A percentile compares a stretch with the other conserved stretches of the same genome.
Evolutionary conservation across 1,140 invertebrate genomes (phyloP).

Genomic region (Heliconius hewitsoni): DNA sequence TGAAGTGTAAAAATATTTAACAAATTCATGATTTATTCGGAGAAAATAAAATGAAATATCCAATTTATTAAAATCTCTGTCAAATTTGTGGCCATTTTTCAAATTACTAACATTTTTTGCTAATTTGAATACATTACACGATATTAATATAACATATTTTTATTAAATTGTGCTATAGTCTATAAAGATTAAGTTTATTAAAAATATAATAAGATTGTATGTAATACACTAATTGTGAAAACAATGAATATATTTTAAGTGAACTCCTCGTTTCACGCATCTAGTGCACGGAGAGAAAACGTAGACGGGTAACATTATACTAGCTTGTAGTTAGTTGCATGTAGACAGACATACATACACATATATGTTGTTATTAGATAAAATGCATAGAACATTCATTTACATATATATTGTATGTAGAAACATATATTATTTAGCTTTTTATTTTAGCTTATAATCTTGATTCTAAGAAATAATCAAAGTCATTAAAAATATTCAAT

Average conservation of each 20-base stretch:
- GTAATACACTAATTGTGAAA: neutral
- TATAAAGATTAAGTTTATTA: neutral
- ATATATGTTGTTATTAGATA: constrained; percentile 2
- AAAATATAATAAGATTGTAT: neutral
- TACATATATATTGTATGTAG: neutral
- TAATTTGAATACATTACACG: too few relatives aligned
- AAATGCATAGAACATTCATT: neutral
- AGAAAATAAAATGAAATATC: too few relatives aligned
- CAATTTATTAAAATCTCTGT: too few relatives aligned
- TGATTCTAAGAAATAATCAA: neutral
- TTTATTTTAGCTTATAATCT: neutral
- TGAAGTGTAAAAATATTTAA: too few relatives aligned
- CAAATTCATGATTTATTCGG: too few relatives aligned
- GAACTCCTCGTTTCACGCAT: constrained; percentile 56
- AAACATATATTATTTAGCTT: neutral
- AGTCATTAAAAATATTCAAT: too few relatives aligned
- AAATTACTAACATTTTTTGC: too few relatives aligned
- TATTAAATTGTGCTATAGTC: neutral
- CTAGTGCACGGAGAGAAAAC: constrained; percentile 76
- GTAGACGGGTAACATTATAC: constrained; percentile 66
- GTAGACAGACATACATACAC: neutral
- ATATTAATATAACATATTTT: neutral
- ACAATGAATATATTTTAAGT: neutral
- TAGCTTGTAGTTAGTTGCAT: constrained; percentile 17
- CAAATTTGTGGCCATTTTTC: too few relatives aligned